A percentile compares a stretch with the other conserved stretches of the same genome.
phyloP scores from a whole-genome alignment of 2,797 vertebrate species.

The Oryzias dopingdopingensis region DNA sequence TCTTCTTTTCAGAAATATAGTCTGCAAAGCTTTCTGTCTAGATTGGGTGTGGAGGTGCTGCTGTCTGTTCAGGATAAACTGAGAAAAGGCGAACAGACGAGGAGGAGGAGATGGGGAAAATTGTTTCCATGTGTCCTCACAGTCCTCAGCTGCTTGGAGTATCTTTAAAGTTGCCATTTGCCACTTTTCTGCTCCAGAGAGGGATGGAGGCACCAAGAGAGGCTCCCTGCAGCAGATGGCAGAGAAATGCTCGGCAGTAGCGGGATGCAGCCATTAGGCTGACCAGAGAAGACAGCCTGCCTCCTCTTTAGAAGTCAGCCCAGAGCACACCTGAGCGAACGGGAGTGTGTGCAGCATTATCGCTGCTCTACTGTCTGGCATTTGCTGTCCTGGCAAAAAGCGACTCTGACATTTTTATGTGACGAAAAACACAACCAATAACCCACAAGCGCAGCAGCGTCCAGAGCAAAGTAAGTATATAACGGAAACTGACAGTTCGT shows the following conservation, averaged over 20 bases:
- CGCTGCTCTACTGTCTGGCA: constrained; percentile 40
- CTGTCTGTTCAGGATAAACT: constrained; percentile 20
- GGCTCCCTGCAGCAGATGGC: constrained; percentile 78
- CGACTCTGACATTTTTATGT: constrained; percentile 5
- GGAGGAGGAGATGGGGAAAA: constrained; percentile 23
- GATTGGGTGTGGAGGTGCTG: background rate
- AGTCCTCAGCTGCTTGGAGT: constrained; percentile 65
- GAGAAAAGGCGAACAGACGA: constrained; percentile 12
- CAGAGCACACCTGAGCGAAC: constrained; percentile 68
- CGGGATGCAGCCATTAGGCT: constrained; percentile 75
- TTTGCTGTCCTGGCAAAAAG: constrained; percentile 20
- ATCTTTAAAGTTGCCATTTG: constrained; percentile 61
- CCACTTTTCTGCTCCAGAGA: constrained; percentile 55
- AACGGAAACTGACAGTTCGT: too few species aligned
- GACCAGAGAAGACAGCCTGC: constrained; percentile 69
- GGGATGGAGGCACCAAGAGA: constrained; percentile 41
- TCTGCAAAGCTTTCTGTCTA: background rate
- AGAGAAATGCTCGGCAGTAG: constrained; percentile 70
- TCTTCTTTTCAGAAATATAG: constrained; percentile 2
- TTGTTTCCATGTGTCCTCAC: constrained; percentile 32
- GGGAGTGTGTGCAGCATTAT: constrained; percentile 41
- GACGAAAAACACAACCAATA: constrained; percentile 6
- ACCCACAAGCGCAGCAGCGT: background rate
- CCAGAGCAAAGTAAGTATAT: too few species aligned
- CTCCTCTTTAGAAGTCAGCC: constrained; percentile 68